phyloP scores from a whole-genome alignment of 2,888 invertebrate genomes.

The Caenorhabditis uteleia region DNA sequence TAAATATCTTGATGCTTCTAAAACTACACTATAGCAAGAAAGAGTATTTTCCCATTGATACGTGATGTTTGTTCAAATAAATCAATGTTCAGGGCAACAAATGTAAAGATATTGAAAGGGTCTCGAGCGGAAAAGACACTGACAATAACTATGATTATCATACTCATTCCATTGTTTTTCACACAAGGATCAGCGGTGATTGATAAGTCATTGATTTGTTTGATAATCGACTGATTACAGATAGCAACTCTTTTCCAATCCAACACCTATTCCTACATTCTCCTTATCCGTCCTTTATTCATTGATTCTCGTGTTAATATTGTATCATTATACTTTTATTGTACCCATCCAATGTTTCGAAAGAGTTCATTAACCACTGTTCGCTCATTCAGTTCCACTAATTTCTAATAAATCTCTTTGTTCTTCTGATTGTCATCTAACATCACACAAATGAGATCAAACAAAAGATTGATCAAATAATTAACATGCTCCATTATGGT shows the following conservation, averaged over 20 bases:
- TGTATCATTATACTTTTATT: conserved; percentile 14
- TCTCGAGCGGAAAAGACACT: conserved; percentile 16
- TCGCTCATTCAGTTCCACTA: too few relatives aligned
- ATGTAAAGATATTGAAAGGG: conserved; percentile 7
- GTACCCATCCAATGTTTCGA: conserved; percentile 16
- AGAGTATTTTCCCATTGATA: neutral
- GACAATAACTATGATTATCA: conserved; percentile 23
- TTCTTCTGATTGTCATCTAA: too few relatives aligned
- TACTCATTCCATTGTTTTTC: conserved; percentile 12
- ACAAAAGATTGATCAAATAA: too few relatives aligned
- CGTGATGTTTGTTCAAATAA: neutral
- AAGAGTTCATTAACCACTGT: too few relatives aligned
- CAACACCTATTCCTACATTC: conserved; percentile 10
- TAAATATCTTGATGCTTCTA: conserved; percentile 3
- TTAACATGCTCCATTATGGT: too few relatives aligned
- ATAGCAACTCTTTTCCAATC: conserved; percentile 2
- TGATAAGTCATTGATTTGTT: neutral
- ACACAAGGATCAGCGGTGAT: conserved; percentile 12
- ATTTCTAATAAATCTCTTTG: too few relatives aligned
- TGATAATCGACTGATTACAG: conserved; percentile 5
- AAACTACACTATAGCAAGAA: conserved; percentile 4
- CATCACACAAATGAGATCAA: too few relatives aligned
- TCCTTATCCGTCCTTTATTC: conserved; percentile 7
- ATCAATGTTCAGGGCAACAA: neutral
- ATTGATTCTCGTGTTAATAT: conserved; percentile 15